Conservation (phyloP, 1,140 invertebrate genomes). For the Battus philenor region DNA sequence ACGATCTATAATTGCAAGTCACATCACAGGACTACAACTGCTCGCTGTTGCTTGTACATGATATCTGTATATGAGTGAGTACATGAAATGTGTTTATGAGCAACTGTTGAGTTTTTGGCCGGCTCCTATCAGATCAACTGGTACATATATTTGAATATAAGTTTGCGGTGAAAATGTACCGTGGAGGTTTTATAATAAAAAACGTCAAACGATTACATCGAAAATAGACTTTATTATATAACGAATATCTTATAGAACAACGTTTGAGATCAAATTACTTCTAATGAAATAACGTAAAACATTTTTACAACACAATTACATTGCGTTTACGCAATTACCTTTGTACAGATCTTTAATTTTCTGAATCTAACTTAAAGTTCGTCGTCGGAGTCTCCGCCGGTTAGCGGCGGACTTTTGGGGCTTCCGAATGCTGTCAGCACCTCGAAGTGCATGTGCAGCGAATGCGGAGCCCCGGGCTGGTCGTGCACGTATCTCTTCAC, state of each 20-base stretch:
- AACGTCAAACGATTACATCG: too few species aligned
- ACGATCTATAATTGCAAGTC: too few species aligned
- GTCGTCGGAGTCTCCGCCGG: conserved; percentile 28
- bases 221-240: conserved; percentile 4
- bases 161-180: too few species aligned
- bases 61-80: too few species aligned
- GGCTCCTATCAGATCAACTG: too few species aligned
- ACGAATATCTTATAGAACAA: neutral
- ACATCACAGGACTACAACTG: too few species aligned
- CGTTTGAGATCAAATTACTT: neutral
- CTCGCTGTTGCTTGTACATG: too few species aligned
- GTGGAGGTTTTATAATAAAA: too few species aligned
- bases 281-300: conserved; percentile 1
- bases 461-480: conserved; percentile 25
- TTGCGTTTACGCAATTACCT: neutral
- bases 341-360: neutral
- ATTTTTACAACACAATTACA: conserved; percentile 1
- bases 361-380: conserved; percentile 18
- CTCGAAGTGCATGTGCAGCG: conserved; percentile 54
- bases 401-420: conserved; percentile 23
- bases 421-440: conserved; percentile 43
- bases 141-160: too few species aligned
- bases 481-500: conserved; percentile 51
- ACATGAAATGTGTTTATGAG: too few species aligned
- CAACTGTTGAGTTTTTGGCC: too few species aligned